phyloP scores from a whole-genome alignment of 2,797 vertebrate species.

The Botia almorhae region DNA sequence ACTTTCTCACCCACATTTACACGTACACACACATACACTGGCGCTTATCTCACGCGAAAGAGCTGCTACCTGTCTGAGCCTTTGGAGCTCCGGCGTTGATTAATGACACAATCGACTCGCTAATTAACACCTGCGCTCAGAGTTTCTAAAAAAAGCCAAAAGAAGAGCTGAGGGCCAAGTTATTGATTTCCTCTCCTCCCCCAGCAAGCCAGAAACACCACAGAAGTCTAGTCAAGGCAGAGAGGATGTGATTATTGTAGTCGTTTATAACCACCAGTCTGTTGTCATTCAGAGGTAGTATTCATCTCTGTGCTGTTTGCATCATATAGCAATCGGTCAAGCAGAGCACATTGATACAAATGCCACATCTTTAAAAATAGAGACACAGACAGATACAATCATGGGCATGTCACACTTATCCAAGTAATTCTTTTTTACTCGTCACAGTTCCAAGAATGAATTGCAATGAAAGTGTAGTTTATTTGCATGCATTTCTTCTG shows the following conservation, averaged over 20 bases:
- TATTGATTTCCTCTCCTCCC: constrained; percentile 70
- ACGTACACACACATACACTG: constrained; percentile 21
- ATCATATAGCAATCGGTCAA: constrained; percentile 18
- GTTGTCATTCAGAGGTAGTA: constrained; percentile 35
- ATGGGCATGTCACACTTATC: background rate
- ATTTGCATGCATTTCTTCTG: too few species aligned
- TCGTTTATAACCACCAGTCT: constrained; percentile 57
- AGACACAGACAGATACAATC: background rate
- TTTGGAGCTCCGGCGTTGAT: constrained; percentile 73
- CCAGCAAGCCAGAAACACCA: constrained; percentile 38
- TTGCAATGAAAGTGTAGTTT: background rate
- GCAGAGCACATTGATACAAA: constrained; percentile 3
- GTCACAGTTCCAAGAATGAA: background rate
- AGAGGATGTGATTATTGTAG: constrained; percentile 63
- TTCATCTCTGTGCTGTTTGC: constrained; percentile 14
- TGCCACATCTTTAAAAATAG: background rate
- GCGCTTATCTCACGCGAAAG: constrained; percentile 48
- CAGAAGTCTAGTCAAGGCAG: constrained; percentile 51
- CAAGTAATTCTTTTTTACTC: background rate
- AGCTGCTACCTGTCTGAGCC: constrained; percentile 65
- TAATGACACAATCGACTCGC: constrained; percentile 78
- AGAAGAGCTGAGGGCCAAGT: constrained; percentile 64
- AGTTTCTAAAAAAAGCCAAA: constrained; percentile 72
- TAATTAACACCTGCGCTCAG: constrained; percentile 77
- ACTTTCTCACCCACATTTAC: constrained; percentile 19